Evolutionary conservation across 2,888 invertebrate species (phyloP), one percentile per base, ranked within the genome.

Genomic region (Athripsodes cinereus): DNA sequence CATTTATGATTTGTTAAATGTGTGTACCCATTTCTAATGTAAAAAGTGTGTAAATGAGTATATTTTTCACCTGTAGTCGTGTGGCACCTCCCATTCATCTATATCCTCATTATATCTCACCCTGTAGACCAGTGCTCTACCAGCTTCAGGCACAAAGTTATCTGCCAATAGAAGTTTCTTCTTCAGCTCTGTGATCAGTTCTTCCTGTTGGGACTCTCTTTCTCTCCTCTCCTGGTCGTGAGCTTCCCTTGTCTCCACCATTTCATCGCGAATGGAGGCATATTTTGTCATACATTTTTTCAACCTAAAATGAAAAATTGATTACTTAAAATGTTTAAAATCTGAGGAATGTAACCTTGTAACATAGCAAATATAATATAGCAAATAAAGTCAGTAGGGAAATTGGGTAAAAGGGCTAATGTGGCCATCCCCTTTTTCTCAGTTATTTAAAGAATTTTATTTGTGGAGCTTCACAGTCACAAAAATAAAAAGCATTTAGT

Each of bases 191-290:
- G 87, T 88, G 62, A 93, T 88, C 58, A 96, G 83, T 69, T 96
- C 94, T 68, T 95, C 92, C 72, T 94, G 91, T 1, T 89, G 87
- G 73, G 89, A 88, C 74, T 97, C 96, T 64, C 93, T 79, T 68
- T 97, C 96, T 67, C 96, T 87, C 56, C 97, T 79, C 72, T 98
- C 96, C 61, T 87, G 84, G 68, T 93, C 88, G 74, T 96, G 95
- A 68, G 93, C 92, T 69, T 92, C 93, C 62, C 78, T 72, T 68
- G 72, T 76, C 68, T 78, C 78, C 66, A 73, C 72, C 71, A 71
- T 72, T 71, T 78, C 78, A 69, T 78, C 78, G 66, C 77, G 74
- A 57, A 77, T 68, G 59, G 75, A 80, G 71, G 88, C 83, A 69
- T 91, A 82, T 74, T 95, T 95, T 16, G 86, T 81, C 69, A 92